Evolutionary conservation across 2,888 invertebrate genomes (phyloP).

Genomic region (Drosophila stalkeri): DNA sequence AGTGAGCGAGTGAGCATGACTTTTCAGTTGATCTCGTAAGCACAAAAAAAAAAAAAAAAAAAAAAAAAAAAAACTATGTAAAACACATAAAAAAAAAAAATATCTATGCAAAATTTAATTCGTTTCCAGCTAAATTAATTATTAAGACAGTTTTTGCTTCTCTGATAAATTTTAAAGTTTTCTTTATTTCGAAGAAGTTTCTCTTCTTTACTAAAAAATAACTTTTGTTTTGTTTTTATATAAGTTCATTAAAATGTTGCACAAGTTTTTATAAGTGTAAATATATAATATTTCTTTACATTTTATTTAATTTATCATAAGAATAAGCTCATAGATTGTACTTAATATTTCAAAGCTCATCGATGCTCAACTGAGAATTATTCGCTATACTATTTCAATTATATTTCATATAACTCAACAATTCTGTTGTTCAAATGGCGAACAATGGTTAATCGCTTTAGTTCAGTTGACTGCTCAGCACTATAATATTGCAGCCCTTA

Average conservation of each 20-base stretch:
- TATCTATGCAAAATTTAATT: too few relatives aligned
- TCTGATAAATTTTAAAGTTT: too few relatives aligned
- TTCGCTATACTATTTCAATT: neutral
- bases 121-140: too few relatives aligned
- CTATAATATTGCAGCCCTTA: constrained; percentile 21
- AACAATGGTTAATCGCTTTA: constrained; percentile 18
- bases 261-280: neutral
- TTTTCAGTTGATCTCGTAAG: too few relatives aligned
- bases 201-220: too few relatives aligned
- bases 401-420: constrained; percentile 7
- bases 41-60: too few relatives aligned
- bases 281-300: neutral
- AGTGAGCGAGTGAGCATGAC: too few relatives aligned
- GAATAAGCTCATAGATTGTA: neutral
- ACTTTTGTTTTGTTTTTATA: too few relatives aligned
- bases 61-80: too few relatives aligned
- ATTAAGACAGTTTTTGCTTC: too few relatives aligned
- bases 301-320: neutral
- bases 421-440: neutral
- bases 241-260: neutral
- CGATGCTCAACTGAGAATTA: neutral
- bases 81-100: too few relatives aligned
- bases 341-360: neutral
- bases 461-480: constrained; percentile 13
- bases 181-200: too few relatives aligned